phyloP scores from a whole-genome alignment of 2,888 invertebrate genomes.

The Erannis defoliaria region DNA sequence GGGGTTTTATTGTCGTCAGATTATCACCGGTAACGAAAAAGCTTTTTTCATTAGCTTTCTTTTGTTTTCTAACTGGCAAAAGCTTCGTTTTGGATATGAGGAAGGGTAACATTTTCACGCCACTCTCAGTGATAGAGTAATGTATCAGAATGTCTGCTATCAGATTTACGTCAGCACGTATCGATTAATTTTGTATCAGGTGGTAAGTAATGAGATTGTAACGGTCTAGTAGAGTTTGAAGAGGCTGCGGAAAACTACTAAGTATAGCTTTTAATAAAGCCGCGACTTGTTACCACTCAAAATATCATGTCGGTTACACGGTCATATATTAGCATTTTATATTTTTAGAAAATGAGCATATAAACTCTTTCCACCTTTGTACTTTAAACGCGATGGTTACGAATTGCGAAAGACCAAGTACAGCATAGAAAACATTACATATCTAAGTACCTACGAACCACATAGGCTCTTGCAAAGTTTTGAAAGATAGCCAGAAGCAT shows the following conservation, averaged over 20 bases:
- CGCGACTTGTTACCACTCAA: slow-evolving; percentile 13
- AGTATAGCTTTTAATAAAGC: slow-evolving; percentile 22
- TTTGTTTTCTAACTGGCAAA: slow-evolving; percentile 63
- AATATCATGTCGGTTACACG: background rate
- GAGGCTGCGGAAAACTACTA: slow-evolving; percentile 46
- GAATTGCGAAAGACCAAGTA: too few species aligned
- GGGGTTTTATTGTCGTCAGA: slow-evolving; percentile 56
- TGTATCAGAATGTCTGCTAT: slow-evolving; percentile 8
- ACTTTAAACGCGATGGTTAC: too few species aligned
- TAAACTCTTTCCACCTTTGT: background rate
- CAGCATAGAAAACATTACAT: too few species aligned
- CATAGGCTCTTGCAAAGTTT: too few species aligned
- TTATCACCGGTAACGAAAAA: slow-evolving; percentile 65
- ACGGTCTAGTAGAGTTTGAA: slow-evolving; percentile 61
- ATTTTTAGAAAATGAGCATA: background rate
- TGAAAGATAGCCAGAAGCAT: too few species aligned
- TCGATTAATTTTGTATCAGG: slow-evolving; percentile 54
- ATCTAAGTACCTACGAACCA: too few species aligned
- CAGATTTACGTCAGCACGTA: slow-evolving; percentile 36
- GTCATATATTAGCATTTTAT: background rate
- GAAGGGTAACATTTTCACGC: slow-evolving; percentile 70
- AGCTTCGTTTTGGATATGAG: slow-evolving; percentile 75
- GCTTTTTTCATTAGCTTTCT: slow-evolving; percentile 58
- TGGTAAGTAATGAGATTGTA: slow-evolving; percentile 42
- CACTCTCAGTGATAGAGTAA: background rate